Evolutionary conservation across 1,140 invertebrate genomes (phyloP).

Genomic region (Drosophila melanica): DNA sequence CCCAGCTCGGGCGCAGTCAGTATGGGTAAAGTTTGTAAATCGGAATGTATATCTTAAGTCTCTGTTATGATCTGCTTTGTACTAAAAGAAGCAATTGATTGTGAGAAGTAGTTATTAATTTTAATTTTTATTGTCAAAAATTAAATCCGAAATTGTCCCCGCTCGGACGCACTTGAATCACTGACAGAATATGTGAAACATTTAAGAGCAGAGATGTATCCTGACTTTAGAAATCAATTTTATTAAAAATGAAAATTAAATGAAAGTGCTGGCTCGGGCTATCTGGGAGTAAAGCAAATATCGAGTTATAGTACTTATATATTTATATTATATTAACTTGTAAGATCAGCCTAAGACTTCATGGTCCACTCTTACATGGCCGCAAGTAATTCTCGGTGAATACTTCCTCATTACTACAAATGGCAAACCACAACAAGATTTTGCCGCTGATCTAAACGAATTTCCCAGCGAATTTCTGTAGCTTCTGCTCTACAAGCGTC

Average conservation of each 20-base stretch:
- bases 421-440: conserved; percentile 5
- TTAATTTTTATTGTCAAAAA: neutral
- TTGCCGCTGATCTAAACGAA: conserved; percentile 9
- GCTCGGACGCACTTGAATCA: neutral
- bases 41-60: neutral
- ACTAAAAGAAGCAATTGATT: neutral
- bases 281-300: too few species aligned
- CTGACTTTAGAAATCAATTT: too few species aligned
- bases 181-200: too few species aligned
- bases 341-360: neutral
- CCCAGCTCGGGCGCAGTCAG: neutral
- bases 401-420: conserved; percentile 23
- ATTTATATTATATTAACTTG: too few species aligned
- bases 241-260: too few species aligned
- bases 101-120: neutral
- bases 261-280: too few species aligned
- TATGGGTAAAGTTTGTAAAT: conserved; percentile 4
- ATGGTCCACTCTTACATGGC: conserved; percentile 4
- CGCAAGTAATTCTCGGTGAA: conserved; percentile 15
- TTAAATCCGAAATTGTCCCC: neutral
- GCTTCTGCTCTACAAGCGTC: conserved; percentile 21
- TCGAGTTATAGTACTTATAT: too few species aligned
- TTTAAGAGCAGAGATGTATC: too few species aligned
- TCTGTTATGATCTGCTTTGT: neutral
- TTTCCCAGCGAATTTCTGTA: conserved; percentile 40